These are phyloP conservation scores for Acipenser ruthenus DNA, from an alignment of 2,797 vertebrate species.

Conservation along the genomic window DNA sequence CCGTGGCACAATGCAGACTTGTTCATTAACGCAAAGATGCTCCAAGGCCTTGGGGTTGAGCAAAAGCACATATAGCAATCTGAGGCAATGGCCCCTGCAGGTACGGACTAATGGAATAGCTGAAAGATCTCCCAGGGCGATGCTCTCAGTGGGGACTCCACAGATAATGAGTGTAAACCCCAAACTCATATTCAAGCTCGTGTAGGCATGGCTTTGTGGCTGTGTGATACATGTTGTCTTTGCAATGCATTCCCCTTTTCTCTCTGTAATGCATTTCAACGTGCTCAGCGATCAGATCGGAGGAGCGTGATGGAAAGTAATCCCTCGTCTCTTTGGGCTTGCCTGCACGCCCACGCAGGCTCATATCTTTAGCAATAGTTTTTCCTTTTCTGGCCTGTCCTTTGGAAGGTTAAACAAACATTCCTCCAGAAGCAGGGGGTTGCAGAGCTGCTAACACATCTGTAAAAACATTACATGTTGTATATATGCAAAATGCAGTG, in stretches of 20 bases:
- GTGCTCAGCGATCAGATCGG: constrained; percentile 34
- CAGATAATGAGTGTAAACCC: constrained; percentile 12
- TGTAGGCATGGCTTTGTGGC: constrained; percentile 19
- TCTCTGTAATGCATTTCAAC: constrained; percentile 40
- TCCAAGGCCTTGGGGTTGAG: constrained; percentile 28
- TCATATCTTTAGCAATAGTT: neutral
- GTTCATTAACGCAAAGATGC: constrained; percentile 33
- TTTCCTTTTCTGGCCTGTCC: neutral
- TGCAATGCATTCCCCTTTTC: constrained; percentile 47
- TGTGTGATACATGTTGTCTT: constrained; percentile 30
- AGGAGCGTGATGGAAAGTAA: constrained; percentile 31
- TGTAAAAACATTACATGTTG: too few relatives aligned
- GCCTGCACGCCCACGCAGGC: constrained; percentile 19
- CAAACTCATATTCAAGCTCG: constrained; percentile 23
- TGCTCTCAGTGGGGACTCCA: constrained; percentile 18
- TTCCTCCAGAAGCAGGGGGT: neutral
- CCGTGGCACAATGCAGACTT: too few relatives aligned
- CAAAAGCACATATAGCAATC: constrained; percentile 21
- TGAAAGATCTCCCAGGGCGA: constrained; percentile 24
- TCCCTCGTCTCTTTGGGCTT: constrained; percentile 17
- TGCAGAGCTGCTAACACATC: too few relatives aligned
- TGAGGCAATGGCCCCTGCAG: constrained; percentile 16
- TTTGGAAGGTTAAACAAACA: neutral
- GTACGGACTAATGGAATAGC: constrained; percentile 42
- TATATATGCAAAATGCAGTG: constrained; percentile 20